Evolutionary conservation across 2,113 vertebrate genomes (phyloP).

Genomic region (Zosterops pallidus): DNA sequence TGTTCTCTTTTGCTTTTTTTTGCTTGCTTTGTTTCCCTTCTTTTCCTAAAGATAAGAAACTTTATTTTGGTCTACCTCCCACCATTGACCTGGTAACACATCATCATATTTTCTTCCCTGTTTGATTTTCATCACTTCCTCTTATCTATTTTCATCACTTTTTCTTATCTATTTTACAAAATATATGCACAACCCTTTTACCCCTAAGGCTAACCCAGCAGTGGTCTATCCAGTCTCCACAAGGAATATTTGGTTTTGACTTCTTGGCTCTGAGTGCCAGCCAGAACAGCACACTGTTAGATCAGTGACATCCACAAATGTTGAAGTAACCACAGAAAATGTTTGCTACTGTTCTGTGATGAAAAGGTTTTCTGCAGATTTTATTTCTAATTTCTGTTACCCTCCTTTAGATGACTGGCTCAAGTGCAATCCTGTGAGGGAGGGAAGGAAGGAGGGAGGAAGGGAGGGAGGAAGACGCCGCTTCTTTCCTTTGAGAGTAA

Average conservation of each 20-base stretch:
- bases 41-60: not conserved
- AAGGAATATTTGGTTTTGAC: not conserved
- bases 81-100: not conserved
- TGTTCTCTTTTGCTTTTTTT: not conserved
- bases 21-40: not conserved
- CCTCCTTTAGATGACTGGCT: not conserved
- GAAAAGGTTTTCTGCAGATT: not conserved
- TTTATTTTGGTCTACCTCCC: not conserved
- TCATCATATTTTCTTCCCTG: not conserved
- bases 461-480: not conserved
- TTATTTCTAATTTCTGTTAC: not conserved
- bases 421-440: not conserved
- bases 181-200: not conserved
- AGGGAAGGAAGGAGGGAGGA: not conserved
- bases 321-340: not conserved
- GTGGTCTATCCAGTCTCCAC: not conserved
- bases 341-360: not conserved
- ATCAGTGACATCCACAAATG: not conserved
- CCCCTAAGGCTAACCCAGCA: not conserved
- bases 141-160: not conserved
- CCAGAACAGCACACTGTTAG: not conserved
- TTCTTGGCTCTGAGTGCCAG: not conserved
- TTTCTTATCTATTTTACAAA: not conserved
- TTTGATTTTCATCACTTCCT: not conserved
- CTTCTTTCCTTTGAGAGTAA: not conserved